These are phyloP conservation scores for Cariama cristata DNA, from an alignment of 2,113 vertebrate species.

Conservation along the genomic window DNA sequence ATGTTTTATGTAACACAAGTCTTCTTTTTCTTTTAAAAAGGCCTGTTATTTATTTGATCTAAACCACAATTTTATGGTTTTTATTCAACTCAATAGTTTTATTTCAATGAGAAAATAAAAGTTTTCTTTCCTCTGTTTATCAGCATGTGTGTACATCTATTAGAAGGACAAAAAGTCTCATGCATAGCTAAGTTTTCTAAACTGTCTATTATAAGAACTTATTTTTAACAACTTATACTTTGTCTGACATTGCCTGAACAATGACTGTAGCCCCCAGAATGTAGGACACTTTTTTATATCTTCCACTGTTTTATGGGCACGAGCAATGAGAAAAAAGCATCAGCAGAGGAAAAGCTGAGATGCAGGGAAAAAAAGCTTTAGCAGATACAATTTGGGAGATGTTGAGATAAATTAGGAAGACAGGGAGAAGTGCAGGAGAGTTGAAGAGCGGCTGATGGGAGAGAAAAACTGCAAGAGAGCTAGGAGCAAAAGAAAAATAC, in stretches of 20 bases:
- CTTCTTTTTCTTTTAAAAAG: not conserved
- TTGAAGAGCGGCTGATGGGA: too few relatives aligned
- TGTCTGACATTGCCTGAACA: not conserved
- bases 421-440: not conserved
- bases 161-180: not conserved
- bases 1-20: not conserved
- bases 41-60: not conserved
- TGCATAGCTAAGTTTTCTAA: not conserved
- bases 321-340: not conserved
- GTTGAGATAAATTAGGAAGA: not conserved
- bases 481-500: not conserved
- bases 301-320: not conserved
- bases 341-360: not conserved
- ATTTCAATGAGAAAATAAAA: not conserved
- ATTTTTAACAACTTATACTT: not conserved
- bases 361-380: not conserved
- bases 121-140: not conserved
- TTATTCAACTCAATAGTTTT: not conserved
- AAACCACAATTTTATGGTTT: rapidly evolving
- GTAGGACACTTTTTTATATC: not conserved
- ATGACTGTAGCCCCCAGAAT: not conserved
- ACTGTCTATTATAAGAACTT: not conserved
- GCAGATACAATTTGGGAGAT: not conserved
- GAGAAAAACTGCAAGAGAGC: not conserved
- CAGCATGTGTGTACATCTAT: rapidly evolving